A percentile compares a stretch with the other conserved stretches of the same genome.
Conservation (phyloP, 1,140 invertebrate genomes). For the Chironomus striatipennis region DNA sequence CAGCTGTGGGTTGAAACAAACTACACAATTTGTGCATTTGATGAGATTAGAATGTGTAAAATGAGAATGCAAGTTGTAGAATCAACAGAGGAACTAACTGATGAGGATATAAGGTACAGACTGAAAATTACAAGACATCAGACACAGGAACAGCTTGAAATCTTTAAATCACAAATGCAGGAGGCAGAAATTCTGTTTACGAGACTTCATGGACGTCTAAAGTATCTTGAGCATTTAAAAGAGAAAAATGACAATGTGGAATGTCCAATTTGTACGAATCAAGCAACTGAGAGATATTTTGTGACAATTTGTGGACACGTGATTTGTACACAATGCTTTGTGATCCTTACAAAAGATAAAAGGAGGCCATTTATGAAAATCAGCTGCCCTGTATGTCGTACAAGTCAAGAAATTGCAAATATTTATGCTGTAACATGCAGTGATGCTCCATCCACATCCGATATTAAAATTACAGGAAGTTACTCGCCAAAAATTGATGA, state of each 20-base stretch:
- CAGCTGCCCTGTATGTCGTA: conserved; percentile 59
- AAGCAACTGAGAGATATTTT: conserved; percentile 29
- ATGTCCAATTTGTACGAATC: conserved; percentile 61
- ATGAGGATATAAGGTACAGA: conserved; percentile 28
- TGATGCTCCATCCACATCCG: conserved; percentile 26
- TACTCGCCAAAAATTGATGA: conserved; percentile 65
- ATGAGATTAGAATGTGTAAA: conserved; percentile 69
- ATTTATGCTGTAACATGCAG: conserved; percentile 34
- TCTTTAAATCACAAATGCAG: conserved; percentile 30
- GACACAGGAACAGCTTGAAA: conserved; percentile 29
- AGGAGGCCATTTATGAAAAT: conserved; percentile 26
- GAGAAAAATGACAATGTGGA: conserved; percentile 43
- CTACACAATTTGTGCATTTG: conserved; percentile 47
- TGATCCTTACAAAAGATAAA: conserved; percentile 27
- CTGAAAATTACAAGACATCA: conserved; percentile 30
- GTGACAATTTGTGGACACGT: conserved; percentile 38
- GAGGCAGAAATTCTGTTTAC: conserved; percentile 33
- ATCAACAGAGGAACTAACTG: conserved; percentile 37
- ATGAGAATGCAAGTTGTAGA: conserved; percentile 49
- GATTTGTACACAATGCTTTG: conserved; percentile 33
- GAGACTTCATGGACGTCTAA: conserved; percentile 31
- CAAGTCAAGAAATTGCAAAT: conserved; percentile 43
- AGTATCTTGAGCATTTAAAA: conserved; percentile 38
- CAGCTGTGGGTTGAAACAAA: conserved; percentile 39
- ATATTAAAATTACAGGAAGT: conserved; percentile 44